Evolutionary conservation across 2,797 vertebrate genomes (phyloP).

Genomic region (Microhierax caerulescens): DNA sequence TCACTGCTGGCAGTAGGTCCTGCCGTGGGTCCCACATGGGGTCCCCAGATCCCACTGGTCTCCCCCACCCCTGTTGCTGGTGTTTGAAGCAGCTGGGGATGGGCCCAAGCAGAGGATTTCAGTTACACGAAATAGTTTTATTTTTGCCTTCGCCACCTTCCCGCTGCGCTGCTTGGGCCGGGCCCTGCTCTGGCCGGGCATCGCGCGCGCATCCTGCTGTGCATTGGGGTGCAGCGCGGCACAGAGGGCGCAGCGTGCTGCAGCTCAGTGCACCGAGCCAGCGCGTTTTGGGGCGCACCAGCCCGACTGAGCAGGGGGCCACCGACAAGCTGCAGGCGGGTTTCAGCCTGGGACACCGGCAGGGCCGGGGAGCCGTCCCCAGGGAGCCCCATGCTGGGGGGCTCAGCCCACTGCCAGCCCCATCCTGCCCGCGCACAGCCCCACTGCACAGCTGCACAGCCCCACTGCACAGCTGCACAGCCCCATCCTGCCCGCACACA

Average conservation of each 20-base stretch:
- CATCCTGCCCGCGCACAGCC: not conserved
- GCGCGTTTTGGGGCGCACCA: too few species aligned
- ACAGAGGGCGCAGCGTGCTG: not conserved
- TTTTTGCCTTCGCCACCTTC: not conserved
- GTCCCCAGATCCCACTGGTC: too few species aligned
- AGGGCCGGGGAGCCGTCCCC: not conserved
- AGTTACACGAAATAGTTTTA: too few species aligned
- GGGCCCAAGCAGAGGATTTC: not conserved
- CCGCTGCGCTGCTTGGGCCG: fast-evolving
- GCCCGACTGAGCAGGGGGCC: not conserved
- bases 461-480: not conserved
- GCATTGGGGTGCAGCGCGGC: not conserved
- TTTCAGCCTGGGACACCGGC: not conserved
- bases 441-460: not conserved
- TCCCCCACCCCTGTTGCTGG: fast-evolving
- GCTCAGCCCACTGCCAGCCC: not conserved
- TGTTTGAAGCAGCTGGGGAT: not conserved
- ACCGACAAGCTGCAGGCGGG: fast-evolving
- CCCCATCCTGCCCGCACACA: not conserved
- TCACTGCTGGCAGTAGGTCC: fast-evolving
- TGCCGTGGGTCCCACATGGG: fast-evolving
- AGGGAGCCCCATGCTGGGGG: not conserved
- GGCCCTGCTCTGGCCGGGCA: not conserved
- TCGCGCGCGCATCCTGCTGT: not conserved
- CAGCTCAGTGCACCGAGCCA: fast-evolving